phyloP scores from a whole-genome alignment of 2,888 invertebrate species.

The Mystacides longicornis region DNA sequence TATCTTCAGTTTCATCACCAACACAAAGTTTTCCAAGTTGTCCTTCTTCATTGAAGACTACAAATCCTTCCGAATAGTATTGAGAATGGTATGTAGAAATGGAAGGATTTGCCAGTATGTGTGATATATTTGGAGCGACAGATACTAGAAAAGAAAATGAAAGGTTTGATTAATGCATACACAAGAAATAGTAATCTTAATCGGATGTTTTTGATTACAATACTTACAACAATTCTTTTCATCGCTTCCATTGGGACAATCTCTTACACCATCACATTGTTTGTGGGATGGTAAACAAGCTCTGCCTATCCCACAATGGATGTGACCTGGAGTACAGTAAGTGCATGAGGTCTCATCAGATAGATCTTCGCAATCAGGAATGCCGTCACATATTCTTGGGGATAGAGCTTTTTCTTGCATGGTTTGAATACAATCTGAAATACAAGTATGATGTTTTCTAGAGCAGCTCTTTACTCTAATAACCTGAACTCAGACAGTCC shows the following conservation, averaged over 20 bases:
- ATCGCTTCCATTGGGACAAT: slow-evolving; percentile 82
- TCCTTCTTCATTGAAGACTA: slow-evolving; percentile 79
- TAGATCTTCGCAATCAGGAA: slow-evolving; percentile 77
- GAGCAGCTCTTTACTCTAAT: no score
- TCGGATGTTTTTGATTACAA: background rate
- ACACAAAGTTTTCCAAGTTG: slow-evolving; percentile 74
- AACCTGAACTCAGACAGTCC: no score
- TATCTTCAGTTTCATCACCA: slow-evolving; percentile 62
- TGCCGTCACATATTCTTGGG: slow-evolving; percentile 76
- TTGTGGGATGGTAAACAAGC: slow-evolving; percentile 64
- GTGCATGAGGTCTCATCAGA: slow-evolving; percentile 74
- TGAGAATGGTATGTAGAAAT: slow-evolving; percentile 63
- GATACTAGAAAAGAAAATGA: slow-evolving; percentile 51
- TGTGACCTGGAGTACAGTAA: slow-evolving; percentile 63
- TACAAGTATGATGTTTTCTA: no score
- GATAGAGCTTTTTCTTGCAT: slow-evolving; percentile 68
- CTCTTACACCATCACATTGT: slow-evolving; percentile 73
- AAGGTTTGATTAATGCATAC: background rate
- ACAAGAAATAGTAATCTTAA: background rate
- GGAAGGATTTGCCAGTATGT: slow-evolving; percentile 53
- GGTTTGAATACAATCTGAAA: slow-evolving; percentile 63
- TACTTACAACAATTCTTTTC: slow-evolving; percentile 79
- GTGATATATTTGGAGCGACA: slow-evolving; percentile 61
- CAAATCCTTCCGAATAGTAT: slow-evolving; percentile 71
- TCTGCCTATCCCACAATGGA: slow-evolving; percentile 75